phyloP scores from a whole-genome alignment of 2,797 vertebrate species.

The Ficedula albicollis region DNA sequence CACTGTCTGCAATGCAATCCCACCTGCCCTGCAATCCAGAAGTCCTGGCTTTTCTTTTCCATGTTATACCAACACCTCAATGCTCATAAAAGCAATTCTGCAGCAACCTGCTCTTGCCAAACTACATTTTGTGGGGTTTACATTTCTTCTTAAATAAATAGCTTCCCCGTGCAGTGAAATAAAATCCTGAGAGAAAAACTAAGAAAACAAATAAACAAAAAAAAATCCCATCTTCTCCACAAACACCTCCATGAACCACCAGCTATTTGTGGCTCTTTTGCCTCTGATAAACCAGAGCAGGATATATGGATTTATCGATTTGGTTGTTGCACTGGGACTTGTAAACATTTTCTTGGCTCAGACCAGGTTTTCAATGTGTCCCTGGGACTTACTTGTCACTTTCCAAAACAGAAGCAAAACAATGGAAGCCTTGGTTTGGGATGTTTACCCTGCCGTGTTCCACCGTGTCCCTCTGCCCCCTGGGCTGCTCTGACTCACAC shows the following conservation, averaged over 20 bases:
- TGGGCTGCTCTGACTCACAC: accelerated
- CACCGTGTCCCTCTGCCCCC: neutral
- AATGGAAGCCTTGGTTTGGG: neutral
- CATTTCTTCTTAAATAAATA: neutral
- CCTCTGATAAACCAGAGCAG: neutral
- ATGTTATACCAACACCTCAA: neutral
- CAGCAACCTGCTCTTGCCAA: neutral
- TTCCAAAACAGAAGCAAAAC: neutral
- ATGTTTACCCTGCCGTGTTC: neutral
- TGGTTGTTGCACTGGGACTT: neutral
- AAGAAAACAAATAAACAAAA: neutral
- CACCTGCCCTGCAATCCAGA: accelerated
- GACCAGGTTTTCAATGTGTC: neutral
- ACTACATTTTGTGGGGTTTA: neutral
- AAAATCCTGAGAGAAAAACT: neutral
- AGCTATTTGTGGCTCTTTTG: neutral
- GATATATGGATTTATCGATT: neutral
- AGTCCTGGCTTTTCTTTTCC: accelerated
- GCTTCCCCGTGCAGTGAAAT: neutral
- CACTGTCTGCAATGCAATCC: accelerated
- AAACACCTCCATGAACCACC: neutral
- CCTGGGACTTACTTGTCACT: neutral
- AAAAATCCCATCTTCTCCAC: neutral
- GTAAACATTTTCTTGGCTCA: slow-evolving; percentile 14
- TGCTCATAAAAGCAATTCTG: neutral